phyloP scores from a whole-genome alignment of 2,888 invertebrate species.

The Oscheius sp. region DNA sequence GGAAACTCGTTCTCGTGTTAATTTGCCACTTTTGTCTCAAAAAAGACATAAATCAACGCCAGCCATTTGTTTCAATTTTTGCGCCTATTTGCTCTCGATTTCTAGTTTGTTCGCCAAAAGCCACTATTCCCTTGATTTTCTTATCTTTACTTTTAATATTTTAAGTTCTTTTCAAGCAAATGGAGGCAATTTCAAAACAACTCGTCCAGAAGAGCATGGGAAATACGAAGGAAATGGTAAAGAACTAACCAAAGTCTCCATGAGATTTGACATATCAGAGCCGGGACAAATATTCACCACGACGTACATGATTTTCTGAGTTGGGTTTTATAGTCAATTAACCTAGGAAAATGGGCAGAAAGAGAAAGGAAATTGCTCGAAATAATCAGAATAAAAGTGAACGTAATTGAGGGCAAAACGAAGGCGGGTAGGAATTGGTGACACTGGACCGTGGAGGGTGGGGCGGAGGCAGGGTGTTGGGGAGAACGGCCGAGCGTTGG shows the following conservation, averaged over 20 bases:
- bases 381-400: background rate
- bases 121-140: no score
- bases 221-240: background rate
- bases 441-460: no score
- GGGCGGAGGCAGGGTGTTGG: background rate
- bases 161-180: no score
- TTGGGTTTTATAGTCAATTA: no score
- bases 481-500: background rate
- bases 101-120: no score
- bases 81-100: no score
- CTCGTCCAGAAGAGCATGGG: background rate
- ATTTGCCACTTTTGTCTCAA: no score
- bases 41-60: no score
- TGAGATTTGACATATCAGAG: slow-evolving; percentile 14
- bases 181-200: no score
- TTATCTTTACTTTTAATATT: background rate
- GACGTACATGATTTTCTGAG: slow-evolving; percentile 20
- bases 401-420: background rate
- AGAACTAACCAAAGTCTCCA: slow-evolving; percentile 25
- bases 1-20: no score
- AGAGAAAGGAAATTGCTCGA: background rate
- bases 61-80: no score
- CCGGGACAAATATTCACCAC: slow-evolving; percentile 23
- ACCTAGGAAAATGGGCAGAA: no score
- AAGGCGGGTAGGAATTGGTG: background rate